phyloP scores from a whole-genome alignment of 2,113 vertebrate species.

The Gobius niger region DNA sequence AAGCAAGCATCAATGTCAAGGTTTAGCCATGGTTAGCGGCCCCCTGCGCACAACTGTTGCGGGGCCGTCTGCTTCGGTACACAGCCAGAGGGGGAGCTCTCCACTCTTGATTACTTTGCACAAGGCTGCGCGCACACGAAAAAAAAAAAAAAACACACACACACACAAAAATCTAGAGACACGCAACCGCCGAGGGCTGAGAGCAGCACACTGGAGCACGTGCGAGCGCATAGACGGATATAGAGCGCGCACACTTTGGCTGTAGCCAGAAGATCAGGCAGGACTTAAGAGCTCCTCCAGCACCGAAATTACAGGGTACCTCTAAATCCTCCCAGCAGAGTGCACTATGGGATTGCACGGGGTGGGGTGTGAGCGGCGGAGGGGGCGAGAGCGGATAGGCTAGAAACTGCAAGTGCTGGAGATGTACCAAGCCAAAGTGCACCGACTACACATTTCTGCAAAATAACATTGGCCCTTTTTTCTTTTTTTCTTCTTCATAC shows the following conservation, averaged over 20 bases:
- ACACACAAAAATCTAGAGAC: constrained; percentile 38
- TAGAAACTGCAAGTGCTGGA: constrained; percentile 15
- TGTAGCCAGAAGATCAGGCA: constrained; percentile 67
- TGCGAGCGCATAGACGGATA: constrained; percentile 30
- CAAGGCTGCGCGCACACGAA: constrained; percentile 19
- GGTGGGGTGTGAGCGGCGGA: constrained; percentile 12
- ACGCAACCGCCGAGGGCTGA: constrained; percentile 25
- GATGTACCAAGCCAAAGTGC: constrained; percentile 12
- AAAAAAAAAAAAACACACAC: constrained; percentile 35
- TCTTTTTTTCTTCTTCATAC: too few species aligned
- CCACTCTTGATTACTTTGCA: constrained; percentile 49
- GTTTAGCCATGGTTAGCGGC: constrained; percentile 44
- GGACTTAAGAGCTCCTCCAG: constrained; percentile 68
- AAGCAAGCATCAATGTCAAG: constrained; percentile 36
- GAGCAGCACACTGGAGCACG: constrained; percentile 26
- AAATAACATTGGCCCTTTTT: not conserved
- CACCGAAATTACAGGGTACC: constrained; percentile 74
- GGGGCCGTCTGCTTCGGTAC: constrained; percentile 45
- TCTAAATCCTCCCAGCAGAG: constrained; percentile 75
- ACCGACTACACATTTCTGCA: constrained; percentile 1
- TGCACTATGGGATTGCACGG: constrained; percentile 65
- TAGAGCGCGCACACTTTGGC: constrained; percentile 21
- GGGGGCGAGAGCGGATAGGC: constrained; percentile 9
- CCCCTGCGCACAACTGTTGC: constrained; percentile 60
- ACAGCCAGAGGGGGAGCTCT: constrained; percentile 61